Percentiles rank a stretch among this genome's conserved stretches.
phyloP scores from a whole-genome alignment of 2,113 vertebrate genomes.

The Microcebus lehilahytsara region DNA sequence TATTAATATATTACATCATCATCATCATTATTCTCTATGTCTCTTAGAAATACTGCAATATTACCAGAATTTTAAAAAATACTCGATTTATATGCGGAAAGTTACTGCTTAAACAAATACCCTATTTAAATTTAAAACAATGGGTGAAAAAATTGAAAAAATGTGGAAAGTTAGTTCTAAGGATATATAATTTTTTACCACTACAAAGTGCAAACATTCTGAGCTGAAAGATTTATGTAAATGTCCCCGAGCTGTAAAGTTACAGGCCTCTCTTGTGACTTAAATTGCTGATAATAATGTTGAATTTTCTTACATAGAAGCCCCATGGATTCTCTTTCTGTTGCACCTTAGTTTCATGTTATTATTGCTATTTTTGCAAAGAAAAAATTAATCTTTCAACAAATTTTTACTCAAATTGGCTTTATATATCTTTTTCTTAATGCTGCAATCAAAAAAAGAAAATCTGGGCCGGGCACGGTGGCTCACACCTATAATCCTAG shows the following conservation, averaged over 20 bases:
- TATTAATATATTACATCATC: background rate
- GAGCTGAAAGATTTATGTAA: background rate
- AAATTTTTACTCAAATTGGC: background rate
- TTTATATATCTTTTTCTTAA: background rate
- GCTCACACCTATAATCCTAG: no score
- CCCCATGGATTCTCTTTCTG: background rate
- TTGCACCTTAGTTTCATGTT: background rate
- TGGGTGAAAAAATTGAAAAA: background rate
- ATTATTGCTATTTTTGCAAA: background rate
- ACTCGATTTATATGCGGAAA: background rate
- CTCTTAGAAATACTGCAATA: background rate
- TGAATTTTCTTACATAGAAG: background rate
- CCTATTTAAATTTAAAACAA: slow-evolving; percentile 7
- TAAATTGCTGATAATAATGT: background rate
- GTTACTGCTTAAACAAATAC: background rate
- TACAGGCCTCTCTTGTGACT: background rate
- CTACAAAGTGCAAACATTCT: background rate
- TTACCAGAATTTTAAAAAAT: background rate
- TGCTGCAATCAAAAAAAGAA: background rate
- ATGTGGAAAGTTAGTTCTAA: background rate
- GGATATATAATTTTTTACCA: background rate
- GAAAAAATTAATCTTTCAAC: background rate
- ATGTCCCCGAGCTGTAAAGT: background rate
- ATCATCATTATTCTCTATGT: background rate
- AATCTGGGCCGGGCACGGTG: background rate